These are phyloP conservation scores for Drosophila funebris DNA, from an alignment of 1,140 invertebrate species.

Conservation along the genomic window DNA sequence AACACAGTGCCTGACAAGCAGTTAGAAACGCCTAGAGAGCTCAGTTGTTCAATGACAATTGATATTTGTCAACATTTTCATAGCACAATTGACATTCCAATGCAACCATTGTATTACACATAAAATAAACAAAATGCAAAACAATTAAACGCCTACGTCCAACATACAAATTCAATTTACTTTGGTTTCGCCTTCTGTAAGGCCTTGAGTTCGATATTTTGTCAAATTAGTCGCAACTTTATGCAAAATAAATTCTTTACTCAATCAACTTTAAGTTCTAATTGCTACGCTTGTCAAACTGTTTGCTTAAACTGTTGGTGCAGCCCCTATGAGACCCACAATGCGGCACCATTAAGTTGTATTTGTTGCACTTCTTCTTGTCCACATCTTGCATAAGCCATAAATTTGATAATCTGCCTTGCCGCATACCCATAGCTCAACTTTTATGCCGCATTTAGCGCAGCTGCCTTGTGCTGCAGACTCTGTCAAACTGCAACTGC, in stretches of 20 bases:
- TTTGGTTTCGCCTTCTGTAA: constrained; percentile 23
- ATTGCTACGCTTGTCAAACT: neutral
- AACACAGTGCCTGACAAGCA: constrained; percentile 20
- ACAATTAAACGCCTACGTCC: constrained; percentile 77
- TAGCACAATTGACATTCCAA: constrained; percentile 29
- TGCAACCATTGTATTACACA: constrained; percentile 55
- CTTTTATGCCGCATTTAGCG: neutral
- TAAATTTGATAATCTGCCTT: constrained; percentile 24
- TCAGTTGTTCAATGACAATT: constrained; percentile 6
- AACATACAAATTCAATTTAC: constrained; percentile 43
- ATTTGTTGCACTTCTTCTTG: constrained; percentile 20
- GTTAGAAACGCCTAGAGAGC: constrained; percentile 15
- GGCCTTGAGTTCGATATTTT: constrained; percentile 44
- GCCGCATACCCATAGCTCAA: constrained; percentile 29
- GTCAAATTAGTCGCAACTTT: constrained; percentile 51
- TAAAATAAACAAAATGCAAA: constrained; percentile 59
- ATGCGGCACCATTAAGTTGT: neutral
- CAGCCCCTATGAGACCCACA: constrained; percentile 6
- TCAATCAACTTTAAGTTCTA: neutral
- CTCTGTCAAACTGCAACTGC: constrained; percentile 15
- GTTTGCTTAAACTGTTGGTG: neutral
- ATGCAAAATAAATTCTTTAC: constrained; percentile 38
- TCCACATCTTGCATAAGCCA: constrained; percentile 1
- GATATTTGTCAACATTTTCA: constrained; percentile 40
- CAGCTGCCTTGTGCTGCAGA: neutral